phyloP scores from a whole-genome alignment of 2,888 invertebrate species.

The Heteromurus nitidus region DNA sequence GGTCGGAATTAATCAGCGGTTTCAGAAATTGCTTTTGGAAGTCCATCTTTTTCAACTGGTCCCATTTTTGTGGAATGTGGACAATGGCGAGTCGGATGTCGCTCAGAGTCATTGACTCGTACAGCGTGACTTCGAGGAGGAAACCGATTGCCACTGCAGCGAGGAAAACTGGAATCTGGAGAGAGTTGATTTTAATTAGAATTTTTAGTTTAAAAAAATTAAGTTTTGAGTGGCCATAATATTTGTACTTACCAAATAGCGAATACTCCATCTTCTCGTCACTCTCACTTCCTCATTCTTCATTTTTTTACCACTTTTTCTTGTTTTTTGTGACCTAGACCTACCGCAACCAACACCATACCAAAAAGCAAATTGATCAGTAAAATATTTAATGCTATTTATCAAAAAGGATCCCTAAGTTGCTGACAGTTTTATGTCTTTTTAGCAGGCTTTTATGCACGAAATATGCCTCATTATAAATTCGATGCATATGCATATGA shows the following conservation, averaged over 20 bases:
- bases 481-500: too few species aligned
- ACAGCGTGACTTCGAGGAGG: background rate
- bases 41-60: background rate
- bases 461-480: too few species aligned
- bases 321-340: background rate
- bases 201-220: background rate
- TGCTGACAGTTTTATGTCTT: too few species aligned
- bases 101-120: background rate
- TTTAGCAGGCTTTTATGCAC: too few species aligned
- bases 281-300: conserved; percentile 34
- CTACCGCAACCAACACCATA: conserved; percentile 2
- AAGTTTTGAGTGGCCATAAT: conserved; percentile 1
- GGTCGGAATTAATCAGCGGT: background rate
- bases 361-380: too few species aligned
- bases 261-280: conserved; percentile 13
- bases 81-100: background rate
- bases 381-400: too few species aligned
- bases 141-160: conserved; percentile 19
- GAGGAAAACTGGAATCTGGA: conserved; percentile 9
- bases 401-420: too few species aligned
- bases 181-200: too few species aligned
- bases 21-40: background rate
- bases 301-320: conserved; percentile 8
- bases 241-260: conserved; percentile 25
- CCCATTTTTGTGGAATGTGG: background rate